phyloP scores from a whole-genome alignment of 2,888 invertebrate genomes.

The Erpobdella octoculata region DNA sequence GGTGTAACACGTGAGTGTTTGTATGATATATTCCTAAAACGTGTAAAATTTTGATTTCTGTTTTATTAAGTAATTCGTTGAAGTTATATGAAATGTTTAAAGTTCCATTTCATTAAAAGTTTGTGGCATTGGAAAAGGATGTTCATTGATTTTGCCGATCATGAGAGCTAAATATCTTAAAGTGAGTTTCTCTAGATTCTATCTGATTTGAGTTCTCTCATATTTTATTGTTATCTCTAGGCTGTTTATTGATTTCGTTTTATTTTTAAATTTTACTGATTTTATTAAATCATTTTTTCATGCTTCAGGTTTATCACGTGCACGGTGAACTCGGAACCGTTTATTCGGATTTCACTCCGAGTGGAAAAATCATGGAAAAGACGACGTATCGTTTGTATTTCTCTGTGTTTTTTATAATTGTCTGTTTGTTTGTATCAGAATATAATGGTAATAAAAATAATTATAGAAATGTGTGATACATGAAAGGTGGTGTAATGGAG shows the following conservation, averaged over 20 bases:
- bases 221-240: background rate
- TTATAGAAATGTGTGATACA: background rate
- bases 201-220: background rate
- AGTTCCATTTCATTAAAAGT: background rate
- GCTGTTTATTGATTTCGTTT: background rate
- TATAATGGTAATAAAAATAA: slow-evolving; percentile 7
- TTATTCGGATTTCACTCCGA: slow-evolving; percentile 41
- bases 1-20: slow-evolving; percentile 39
- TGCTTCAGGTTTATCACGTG: slow-evolving; percentile 46
- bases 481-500: background rate
- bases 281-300: background rate
- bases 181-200: background rate
- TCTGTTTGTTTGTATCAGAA: background rate
- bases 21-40: background rate
- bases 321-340: slow-evolving; percentile 45
- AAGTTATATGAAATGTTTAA: background rate
- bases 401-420: background rate
- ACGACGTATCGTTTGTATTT: slow-evolving; percentile 44
- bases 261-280: background rate
- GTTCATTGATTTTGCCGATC: background rate
- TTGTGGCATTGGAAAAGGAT: slow-evolving; percentile 13
- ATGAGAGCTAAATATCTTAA: background rate
- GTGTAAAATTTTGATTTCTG: background rate
- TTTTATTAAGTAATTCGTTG: background rate
- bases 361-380: slow-evolving; percentile 43